These are phyloP conservation scores for Meda fulgida DNA, from an alignment of 2,797 vertebrate species.

Conservation along the genomic window DNA sequence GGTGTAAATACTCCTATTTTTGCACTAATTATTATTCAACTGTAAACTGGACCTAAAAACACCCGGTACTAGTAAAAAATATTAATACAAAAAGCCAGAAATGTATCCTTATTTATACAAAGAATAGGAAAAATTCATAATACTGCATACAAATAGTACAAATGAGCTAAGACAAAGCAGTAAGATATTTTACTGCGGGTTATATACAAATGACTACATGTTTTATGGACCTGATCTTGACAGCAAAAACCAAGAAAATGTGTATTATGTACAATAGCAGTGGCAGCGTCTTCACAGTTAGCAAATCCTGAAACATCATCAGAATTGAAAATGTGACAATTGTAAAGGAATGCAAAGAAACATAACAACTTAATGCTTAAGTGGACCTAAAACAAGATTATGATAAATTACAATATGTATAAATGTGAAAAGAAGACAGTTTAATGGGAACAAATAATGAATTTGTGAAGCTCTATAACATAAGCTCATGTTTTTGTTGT, in stretches of 20 bases:
- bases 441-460: neutral
- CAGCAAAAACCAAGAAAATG: neutral
- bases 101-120: constrained; percentile 2
- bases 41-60: neutral
- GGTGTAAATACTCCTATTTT: neutral
- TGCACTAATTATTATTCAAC: neutral
- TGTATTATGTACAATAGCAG: neutral
- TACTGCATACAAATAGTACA: constrained; percentile 1
- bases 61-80: neutral
- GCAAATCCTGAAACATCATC: neutral
- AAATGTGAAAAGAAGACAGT: neutral
- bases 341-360: neutral
- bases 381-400: neutral
- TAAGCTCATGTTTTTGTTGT: neutral
- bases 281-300: neutral
- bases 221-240: neutral
- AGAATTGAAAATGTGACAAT: neutral
- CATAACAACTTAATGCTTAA: neutral
- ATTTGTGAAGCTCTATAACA: neutral
- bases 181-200: neutral
- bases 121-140: constrained; percentile 31
- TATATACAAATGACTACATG: neutral
- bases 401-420: neutral
- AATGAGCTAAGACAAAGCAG: neutral
- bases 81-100: neutral